Evolutionary conservation across 2,888 invertebrate species (phyloP), one percentile per base, ranked within the genome.

Genomic region (Microchrysa polita): DNA sequence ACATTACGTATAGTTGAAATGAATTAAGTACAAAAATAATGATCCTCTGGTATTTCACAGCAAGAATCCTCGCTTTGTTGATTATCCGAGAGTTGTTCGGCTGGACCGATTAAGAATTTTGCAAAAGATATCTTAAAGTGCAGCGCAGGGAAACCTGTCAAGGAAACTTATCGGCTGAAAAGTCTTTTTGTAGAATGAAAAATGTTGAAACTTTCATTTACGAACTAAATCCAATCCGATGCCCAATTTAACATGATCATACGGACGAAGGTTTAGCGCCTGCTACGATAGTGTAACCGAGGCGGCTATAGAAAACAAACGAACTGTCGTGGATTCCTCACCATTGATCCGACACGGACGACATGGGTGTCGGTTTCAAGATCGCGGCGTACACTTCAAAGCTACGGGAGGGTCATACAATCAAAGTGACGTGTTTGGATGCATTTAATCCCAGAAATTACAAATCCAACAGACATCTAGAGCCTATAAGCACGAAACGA

Each of bases 41-140:
- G 69, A 69, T 57, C 57, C 42, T 40, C 23, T 57, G 69, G 69
- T 69, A 69, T 69, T 69, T 69, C 69, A 57, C 42, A 18, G 69
- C 27, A 52, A 52, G 34, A 69, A 14, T n/a, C n/a, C n/a, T n/a
- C 48, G 20, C 69, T 23, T 42, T 12, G 57, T 55, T 23, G 12
- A 57, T 55, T 57, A 69, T 69, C 57, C 16, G 27, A 5, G 27
- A 65, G 16, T 69, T 57, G n/a, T 55, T 5, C 53, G 57, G 48
- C 48, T 48, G 18, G 42, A 65, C 18, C 69, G 69, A 57, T 69
- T 69, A 69, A 69, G 55, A 57, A 69, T 55, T 67, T 69, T 40
- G 61, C 61, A 42, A 63, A n/a, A 63, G 61, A 63, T n/a, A n/a
- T 42, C 42, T 42, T n/a, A n/a, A 63, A 63, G 18, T 18, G 42